These are phyloP conservation scores for Meles meles DNA, from an alignment of 2,113 vertebrate species.

Conservation along the genomic window DNA sequence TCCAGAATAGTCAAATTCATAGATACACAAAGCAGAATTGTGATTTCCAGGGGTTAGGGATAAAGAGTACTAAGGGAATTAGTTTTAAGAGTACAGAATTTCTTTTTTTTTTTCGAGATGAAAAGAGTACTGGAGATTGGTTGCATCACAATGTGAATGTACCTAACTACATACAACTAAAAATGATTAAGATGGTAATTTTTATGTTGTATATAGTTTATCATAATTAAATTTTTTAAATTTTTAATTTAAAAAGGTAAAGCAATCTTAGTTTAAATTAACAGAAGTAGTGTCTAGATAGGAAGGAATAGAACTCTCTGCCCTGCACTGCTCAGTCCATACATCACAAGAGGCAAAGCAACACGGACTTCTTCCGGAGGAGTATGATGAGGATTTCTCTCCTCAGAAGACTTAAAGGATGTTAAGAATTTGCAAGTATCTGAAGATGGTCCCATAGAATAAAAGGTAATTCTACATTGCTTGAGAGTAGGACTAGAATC, in stretches of 20 bases:
- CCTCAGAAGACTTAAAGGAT: neutral
- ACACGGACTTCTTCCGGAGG: neutral
- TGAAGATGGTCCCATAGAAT: neutral
- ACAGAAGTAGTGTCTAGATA: neutral
- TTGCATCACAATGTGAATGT: neutral
- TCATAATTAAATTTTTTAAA: neutral
- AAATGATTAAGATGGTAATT: neutral
- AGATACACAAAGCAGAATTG: neutral
- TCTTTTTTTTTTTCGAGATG: neutral
- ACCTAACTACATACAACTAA: neutral
- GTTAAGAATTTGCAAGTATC: neutral
- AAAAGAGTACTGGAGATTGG: neutral
- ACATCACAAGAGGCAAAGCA: neutral
- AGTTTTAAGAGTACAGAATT: neutral
- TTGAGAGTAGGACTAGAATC: neutral
- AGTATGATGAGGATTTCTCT: neutral
- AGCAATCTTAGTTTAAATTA: neutral
- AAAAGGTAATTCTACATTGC: neutral
- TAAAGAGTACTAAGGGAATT: neutral
- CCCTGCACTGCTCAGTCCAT: neutral
- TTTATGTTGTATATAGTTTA: neutral
- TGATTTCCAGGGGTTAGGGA: neutral
- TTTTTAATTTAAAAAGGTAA: neutral
- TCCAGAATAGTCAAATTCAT: neutral
- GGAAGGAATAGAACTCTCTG: neutral